A percentile compares a stretch with the other conserved stretches of the same genome.
These are phyloP conservation scores for Naja naja DNA, from an alignment of 2,113 vertebrate genomes.

Conservation along the genomic window DNA sequence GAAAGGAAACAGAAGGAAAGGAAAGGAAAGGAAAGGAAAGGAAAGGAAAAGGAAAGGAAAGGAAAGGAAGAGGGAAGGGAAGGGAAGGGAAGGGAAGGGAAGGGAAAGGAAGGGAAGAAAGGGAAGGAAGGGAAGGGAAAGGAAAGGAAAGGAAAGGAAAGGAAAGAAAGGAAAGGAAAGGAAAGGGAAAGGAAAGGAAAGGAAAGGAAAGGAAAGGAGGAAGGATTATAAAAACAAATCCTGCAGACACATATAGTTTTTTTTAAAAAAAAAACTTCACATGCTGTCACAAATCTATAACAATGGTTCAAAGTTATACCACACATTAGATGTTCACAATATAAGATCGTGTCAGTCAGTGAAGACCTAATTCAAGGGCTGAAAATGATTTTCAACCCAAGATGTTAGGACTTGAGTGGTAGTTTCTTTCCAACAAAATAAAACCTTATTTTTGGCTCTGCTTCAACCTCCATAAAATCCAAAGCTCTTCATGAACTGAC, in stretches of 20 bases:
- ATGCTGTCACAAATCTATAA: neutral
- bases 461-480: neutral
- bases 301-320: neutral
- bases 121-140: too few species aligned
- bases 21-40: too few species aligned
- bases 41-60: too few species aligned
- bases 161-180: too few species aligned
- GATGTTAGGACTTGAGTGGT: neutral
- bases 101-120: too few species aligned
- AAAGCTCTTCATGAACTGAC: neutral
- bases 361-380: neutral
- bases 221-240: neutral
- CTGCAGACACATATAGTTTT: neutral
- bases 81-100: too few species aligned
- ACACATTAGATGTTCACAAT: neutral
- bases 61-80: too few species aligned
- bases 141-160: too few species aligned
- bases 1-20: too few species aligned
- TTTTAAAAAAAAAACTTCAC: neutral
- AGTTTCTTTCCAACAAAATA: neutral
- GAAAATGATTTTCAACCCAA: neutral
- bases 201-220: too few species aligned
- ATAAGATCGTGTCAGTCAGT: neutral
- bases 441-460: neutral
- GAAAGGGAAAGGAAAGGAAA: too few species aligned